Conservation (phyloP, 2,888 invertebrate species). For the Tachina fera region DNA sequence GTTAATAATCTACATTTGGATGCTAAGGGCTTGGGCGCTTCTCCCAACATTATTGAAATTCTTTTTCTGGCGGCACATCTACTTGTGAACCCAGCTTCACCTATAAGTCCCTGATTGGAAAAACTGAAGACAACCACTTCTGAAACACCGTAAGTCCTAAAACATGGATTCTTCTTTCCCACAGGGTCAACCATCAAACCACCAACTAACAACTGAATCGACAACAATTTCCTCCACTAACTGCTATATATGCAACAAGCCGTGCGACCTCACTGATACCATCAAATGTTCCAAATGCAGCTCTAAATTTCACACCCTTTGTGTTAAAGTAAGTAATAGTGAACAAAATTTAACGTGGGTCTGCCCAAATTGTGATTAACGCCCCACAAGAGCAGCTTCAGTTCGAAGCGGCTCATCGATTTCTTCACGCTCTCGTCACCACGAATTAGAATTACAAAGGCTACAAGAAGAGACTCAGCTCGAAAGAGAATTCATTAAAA, state of each 20-base stretch:
- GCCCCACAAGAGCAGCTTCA: background rate
- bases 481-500: constrained; percentile 19
- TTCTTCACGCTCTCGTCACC: background rate
- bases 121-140: background rate
- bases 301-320: constrained; percentile 10
- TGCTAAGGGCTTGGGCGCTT: background rate
- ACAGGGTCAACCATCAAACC: constrained; percentile 35
- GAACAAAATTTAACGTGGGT: no score
- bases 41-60: background rate
- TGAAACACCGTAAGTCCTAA: constrained; percentile 32
- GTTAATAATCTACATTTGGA: constrained; percentile 6
- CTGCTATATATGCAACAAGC: background rate
- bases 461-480: constrained; percentile 38
- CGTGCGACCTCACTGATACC: background rate
- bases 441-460: constrained; percentile 1
- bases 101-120: background rate
- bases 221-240: background rate
- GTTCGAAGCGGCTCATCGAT: constrained; percentile 16
- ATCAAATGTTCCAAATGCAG: constrained; percentile 26
- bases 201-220: background rate
- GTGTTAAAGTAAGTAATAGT: background rate
- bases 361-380: background rate
- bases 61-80: no score
- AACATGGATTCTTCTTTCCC: constrained; percentile 29
- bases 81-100: no score